Conservation (phyloP, 35 echinoderm and acorn worm genomes). For the Ophiothrix spiculata region DNA sequence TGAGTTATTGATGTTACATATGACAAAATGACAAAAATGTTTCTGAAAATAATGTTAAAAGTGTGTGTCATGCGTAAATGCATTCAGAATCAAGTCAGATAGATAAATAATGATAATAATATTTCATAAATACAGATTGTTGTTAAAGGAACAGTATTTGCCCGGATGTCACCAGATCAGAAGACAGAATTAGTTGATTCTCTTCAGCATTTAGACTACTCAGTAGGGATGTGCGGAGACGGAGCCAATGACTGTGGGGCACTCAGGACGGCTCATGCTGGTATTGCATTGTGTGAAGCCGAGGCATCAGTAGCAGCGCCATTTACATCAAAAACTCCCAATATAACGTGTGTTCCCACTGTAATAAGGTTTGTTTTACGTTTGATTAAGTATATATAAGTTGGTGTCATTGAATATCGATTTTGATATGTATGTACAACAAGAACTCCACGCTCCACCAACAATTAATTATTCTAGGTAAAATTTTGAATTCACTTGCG, state of each 20-base stretch:
- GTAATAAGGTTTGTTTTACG: slow-evolving; percentile 78
- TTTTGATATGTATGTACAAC: too few relatives aligned
- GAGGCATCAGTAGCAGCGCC: slow-evolving; percentile 87
- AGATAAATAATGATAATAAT: not conserved
- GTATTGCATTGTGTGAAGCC: slow-evolving; percentile 72
- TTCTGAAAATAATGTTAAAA: not conserved
- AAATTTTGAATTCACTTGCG: too few relatives aligned
- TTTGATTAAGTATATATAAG: too few relatives aligned
- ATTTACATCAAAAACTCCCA: slow-evolving; percentile 79
- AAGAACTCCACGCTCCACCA: too few relatives aligned
- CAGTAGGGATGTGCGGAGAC: slow-evolving; percentile 93
- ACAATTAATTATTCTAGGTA: too few relatives aligned
- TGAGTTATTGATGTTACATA: too few relatives aligned
- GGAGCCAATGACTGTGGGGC: slow-evolving; percentile 94
- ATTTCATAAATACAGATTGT: slow-evolving; percentile 30
- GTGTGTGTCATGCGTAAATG: not conserved
- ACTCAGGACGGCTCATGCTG: slow-evolving; percentile 81
- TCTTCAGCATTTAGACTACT: slow-evolving; percentile 45
- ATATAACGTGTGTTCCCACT: slow-evolving; percentile 79
- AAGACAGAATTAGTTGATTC: slow-evolving; percentile 60
- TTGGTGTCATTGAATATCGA: too few relatives aligned
- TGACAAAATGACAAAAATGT: too few relatives aligned
- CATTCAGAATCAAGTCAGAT: not conserved
- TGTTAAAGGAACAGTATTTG: slow-evolving; percentile 52
- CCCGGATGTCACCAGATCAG: slow-evolving; percentile 79